Base-by-base conservation (phyloP, 2,888 invertebrate species). In the Latheticus oryzae region DNA sequence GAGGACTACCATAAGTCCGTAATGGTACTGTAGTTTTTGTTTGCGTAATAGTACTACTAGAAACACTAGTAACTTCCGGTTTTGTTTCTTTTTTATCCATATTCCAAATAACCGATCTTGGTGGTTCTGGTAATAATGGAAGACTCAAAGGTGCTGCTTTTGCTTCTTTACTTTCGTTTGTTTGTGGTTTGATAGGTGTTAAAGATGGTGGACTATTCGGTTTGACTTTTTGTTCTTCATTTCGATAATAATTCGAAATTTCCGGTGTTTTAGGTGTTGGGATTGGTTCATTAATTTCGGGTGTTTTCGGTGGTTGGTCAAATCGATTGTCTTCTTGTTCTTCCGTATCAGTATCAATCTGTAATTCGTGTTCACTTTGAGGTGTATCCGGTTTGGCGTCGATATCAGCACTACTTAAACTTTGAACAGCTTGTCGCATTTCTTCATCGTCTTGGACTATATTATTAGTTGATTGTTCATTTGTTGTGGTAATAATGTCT, bases 281-380 rank as follows among this genome's bases (percentile, higher is more conserved):
- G 33, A 8, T n/a, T 11, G 26, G 13, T 63, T 84, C 83, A 38
- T 82, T 78, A 30, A 74, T 73, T 61, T 81, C 81, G 2, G 81
- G 79, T 9, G 80, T 79, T 61, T 77, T 78, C 1, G 79, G 77
- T 32, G 74, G 73, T 62, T 81, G 81, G 43, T 82, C 79, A 33
- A 80, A 73, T 60, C 81, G 79, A 13, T 74, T 74, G 72, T 88
- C 88, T 40, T 87, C 86, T 19, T 81, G 80, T 72, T 93, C 92
- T 72, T 93, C 93, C 4, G 90, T 91, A 69, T 93, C 93, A 0
- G 92, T 92, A 74, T 93, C 93, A 55, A 93, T 93, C 76, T 92
- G 88, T 12, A 92, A 79, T 70, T 92, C 91, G 71, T 87, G 87
- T 71, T 92, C 93, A 32, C 93, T 92, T 67, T 90, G 89, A 2